phyloP scores from a whole-genome alignment of 2,113 vertebrate species.

The Paratilapia polleni region DNA sequence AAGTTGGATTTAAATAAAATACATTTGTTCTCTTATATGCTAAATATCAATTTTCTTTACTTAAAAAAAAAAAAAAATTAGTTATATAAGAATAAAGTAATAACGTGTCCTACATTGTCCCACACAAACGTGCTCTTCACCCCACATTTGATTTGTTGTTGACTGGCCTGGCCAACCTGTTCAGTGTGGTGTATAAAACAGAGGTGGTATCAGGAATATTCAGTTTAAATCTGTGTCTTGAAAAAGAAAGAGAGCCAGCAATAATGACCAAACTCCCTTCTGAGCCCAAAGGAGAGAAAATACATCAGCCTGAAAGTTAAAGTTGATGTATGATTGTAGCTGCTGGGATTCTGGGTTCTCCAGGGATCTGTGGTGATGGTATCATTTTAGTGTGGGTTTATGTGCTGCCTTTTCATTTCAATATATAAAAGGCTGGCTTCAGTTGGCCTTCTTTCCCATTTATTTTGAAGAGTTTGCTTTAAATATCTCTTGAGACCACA shows the following conservation, averaged over 20 bases:
- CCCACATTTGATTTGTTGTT: neutral
- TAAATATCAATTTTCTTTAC: neutral
- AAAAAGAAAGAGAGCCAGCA: neutral
- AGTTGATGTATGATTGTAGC: slow-evolving; percentile 8
- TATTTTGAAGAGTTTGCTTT: slow-evolving; percentile 1
- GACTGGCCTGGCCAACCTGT: neutral
- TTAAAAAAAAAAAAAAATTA: neutral
- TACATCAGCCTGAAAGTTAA: slow-evolving; percentile 37
- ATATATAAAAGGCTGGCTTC: neutral
- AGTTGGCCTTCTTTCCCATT: neutral
- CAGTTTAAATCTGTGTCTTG: slow-evolving; percentile 8
- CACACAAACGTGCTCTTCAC: neutral
- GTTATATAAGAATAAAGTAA: neutral
- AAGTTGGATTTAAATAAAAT: neutral
- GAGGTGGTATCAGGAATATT: slow-evolving; percentile 23
- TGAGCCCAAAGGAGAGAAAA: slow-evolving; percentile 28
- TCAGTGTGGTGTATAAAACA: neutral
- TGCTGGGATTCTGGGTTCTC: slow-evolving; percentile 20
- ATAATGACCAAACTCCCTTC: slow-evolving; percentile 9
- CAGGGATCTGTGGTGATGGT: neutral
- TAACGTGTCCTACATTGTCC: neutral
- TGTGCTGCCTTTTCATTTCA: slow-evolving; percentile 8
- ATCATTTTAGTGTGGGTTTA: neutral
- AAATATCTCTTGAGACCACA: slow-evolving; percentile 20
- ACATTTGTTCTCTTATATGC: neutral